Evolutionary conservation across 2,797 vertebrate species (phyloP), one percentile per base, ranked within the genome.

Genomic region (Gallirallus australis): DNA sequence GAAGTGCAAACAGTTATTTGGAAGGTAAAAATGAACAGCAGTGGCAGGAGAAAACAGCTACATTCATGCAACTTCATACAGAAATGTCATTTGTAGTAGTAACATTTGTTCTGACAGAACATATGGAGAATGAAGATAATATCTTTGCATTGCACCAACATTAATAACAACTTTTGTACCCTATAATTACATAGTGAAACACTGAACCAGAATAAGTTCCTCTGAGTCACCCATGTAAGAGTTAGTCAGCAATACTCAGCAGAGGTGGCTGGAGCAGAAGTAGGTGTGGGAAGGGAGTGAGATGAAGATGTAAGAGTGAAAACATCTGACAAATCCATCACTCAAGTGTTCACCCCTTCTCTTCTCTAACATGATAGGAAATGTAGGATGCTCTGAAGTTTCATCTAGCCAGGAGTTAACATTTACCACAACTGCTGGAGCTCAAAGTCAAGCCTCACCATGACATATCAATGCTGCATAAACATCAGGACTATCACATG

Each of bases 1-100:
- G 4, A 72, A 86, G 78, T 9, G 12, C 70, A 72, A 95, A 82
- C 91, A 82, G 68, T 52, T 93, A 63, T 60, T 89, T 92, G 76
- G 60, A 91, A 93, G 68, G 93, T 86, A 86, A 48, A 93, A 94
- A 65, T 70, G 76, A 89, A 85, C 71, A 84, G 68, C 81, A 92
- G 52, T 53, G 25, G 63, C 64, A 59, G 50, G 17, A 92, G 64
- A 59, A 85, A 59, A 88, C 65, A 84, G 30, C n/a, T 50, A 61
- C 7, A 0, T 45, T 82, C 80, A 39, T 48, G 35, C 63, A 79
- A 61, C 60, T 82, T 17, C 14, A 56, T 84, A 87, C 25, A 30
- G 75, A 72, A 91, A 23, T 70, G 76, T 85, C 52, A 73, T 85
- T 85, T 85, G 71, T 48, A 85, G 66, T 56, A 91, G 27, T 86